Conservation (phyloP, 1,140 invertebrate genomes). For the Sesamia nonagrioides region DNA sequence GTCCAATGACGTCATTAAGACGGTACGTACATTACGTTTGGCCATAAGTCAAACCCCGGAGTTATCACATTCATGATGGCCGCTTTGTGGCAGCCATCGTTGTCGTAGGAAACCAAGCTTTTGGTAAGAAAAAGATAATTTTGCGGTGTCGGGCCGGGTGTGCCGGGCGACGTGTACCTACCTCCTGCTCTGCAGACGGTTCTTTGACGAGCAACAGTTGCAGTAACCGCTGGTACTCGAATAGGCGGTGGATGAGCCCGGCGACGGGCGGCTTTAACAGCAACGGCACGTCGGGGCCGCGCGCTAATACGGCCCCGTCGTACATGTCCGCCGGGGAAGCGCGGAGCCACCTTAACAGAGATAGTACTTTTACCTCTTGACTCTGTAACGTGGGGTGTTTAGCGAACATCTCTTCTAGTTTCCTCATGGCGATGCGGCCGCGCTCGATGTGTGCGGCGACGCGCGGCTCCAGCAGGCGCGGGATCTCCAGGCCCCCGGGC, state of each 20-base stretch:
- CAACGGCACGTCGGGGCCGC: background rate
- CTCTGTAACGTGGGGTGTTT: slow-evolving; percentile 91
- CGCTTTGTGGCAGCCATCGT: too few relatives aligned
- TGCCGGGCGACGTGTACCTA: background rate
- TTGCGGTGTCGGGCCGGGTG: background rate
- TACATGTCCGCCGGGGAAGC: background rate
- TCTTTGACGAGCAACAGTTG: background rate
- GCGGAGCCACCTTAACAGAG: slow-evolving; percentile 28
- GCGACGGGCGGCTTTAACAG: background rate
- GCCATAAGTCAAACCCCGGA: too few relatives aligned
- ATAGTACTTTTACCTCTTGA: slow-evolving; percentile 87
- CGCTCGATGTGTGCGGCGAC: slow-evolving; percentile 92
- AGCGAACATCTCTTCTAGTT: slow-evolving; percentile 92
- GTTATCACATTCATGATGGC: too few relatives aligned
- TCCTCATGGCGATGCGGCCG: slow-evolving; percentile 91
- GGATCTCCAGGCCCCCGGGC: slow-evolving; percentile 56
- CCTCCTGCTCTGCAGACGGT: background rate
- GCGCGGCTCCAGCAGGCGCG: slow-evolving; percentile 88
- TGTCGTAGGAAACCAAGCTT: too few relatives aligned
- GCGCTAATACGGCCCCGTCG: background rate
- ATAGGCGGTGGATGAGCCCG: slow-evolving; percentile 5
- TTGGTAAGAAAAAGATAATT: background rate
- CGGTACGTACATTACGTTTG: too few relatives aligned
- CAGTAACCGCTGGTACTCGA: background rate
- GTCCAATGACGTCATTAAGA: too few relatives aligned